Evolutionary conservation across 2,888 invertebrate species (phyloP).

Genomic region (Trissoscelio sp.): DNA sequence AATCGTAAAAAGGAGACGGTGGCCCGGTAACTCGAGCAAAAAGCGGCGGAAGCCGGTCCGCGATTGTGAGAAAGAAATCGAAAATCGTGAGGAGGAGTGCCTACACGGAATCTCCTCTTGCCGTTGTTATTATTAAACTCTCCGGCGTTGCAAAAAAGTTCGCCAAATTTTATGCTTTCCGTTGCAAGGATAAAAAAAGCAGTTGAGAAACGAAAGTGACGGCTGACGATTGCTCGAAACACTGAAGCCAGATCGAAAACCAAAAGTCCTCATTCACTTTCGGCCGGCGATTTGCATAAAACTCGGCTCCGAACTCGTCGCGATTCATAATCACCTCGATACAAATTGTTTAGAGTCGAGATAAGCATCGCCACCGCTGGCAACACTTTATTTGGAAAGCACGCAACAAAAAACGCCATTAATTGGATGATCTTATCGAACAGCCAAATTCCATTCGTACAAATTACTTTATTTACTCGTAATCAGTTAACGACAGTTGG

Average conservation of each 20-base stretch:
- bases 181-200: conserved; percentile 2
- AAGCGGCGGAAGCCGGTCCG: conserved; percentile 67
- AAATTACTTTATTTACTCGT: conserved; percentile 62
- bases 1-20: conserved; percentile 70
- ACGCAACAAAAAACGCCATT: conserved; percentile 43
- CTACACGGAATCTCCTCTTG: conserved; percentile 42
- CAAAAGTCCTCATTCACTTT: conserved; percentile 32
- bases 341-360: conserved; percentile 57
- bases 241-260: not conserved
- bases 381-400: conserved; percentile 58
- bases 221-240: conserved; percentile 30
- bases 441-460: conserved; percentile 52
- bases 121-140: conserved; percentile 57
- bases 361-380: conserved; percentile 49
- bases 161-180: conserved; percentile 48
- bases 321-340: conserved; percentile 50
- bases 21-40: conserved; percentile 63
- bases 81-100: conserved; percentile 45
- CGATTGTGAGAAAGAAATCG: conserved; percentile 69
- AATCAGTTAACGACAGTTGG: conserved; percentile 28
- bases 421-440: conserved; percentile 61
- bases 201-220: conserved; percentile 30
- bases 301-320: conserved; percentile 27
- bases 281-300: conserved; percentile 49
- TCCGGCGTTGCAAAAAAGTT: conserved; percentile 36